Base-by-base conservation (phyloP, 2,888 invertebrate genomes). In the Cotesia congregata region DNA sequence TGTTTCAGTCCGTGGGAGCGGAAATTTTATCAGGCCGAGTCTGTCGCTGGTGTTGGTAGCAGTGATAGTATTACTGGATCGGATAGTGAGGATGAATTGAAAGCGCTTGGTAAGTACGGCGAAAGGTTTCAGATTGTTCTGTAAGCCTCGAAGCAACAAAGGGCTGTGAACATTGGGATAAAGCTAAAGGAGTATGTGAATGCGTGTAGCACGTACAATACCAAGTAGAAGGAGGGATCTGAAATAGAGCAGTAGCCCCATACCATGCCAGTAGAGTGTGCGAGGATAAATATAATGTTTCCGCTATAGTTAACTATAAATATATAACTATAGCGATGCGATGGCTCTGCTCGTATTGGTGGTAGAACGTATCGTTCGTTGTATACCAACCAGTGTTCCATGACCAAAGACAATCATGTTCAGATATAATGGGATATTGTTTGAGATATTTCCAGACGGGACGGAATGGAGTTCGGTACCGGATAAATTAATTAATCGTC, bases 1-100 rank as follows among this genome's bases (percentile, higher is more conserved):
- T 85, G 83, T 88, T 88, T 61, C 88, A 89, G 88, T 89, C 83
- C 85, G 84, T 83, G 88, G 88, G 71, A 81, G 81, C 74, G 86
- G 84, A 65, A 86, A 81, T 74, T 41, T 82, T 70, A 77, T 81
- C 74, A 80, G 82, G 17, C 83, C 87, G n/a, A 80, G 83, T 76
- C 77, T 83, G 60, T 80, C 82, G 72, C 77, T 88, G 78, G 60
- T 86, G 76, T 73, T 81, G 74, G 78, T 75, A 64, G 73, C 64
- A 50, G 78, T 85, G 39, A 69, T 50, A 59, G 78, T 85, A 40
- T 80, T 85, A 50, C 72, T 85, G 17, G 80, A 85, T 67, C 82
- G 82, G 74, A 80, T 86, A 76, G 79, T 85, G 70, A 72, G 82
- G 64, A 73, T 82, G 72, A 80, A 83, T 80, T 86, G 86, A 76